Evolutionary conservation across 2,888 invertebrate species (phyloP), one percentile per base, ranked within the genome.

Genomic region (Dasysyrphus tricinctus): DNA sequence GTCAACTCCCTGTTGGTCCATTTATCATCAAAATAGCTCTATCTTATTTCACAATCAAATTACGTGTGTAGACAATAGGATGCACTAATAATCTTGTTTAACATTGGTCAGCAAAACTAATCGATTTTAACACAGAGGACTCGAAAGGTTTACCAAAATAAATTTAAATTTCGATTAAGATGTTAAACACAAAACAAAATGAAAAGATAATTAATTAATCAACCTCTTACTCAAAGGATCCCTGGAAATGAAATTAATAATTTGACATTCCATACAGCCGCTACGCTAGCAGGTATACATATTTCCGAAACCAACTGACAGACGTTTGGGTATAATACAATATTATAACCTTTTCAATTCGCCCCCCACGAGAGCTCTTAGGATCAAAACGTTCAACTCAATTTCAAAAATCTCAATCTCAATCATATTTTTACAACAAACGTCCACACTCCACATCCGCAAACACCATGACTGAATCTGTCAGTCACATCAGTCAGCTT

Each of bases 1-100:
- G 76, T 80, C 80, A 80, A 69, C 80, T 80, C 80, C 80, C 76
- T 44, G 80, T 59, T 80, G 84, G 47, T 61, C 69, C 76, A 85
- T 85, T 77, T 73, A 85, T 85, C 76, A 85, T 63, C 24, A 5
- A 6, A 76, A 72, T 54, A 47, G 65, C 12, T 63, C 34, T 34
- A 34, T 59, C 39, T 32, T 32, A 29, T 12, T 54, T 14, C 54
- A 56, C 16, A 34, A 34, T 34, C 42, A 29, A 34, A 47, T 19
- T 6, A 32, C 57, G 65, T 80, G 65, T 80, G 65, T 19, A 75
- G 76, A 81, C 70, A 80, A 72, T 42, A 54, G 57, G 57, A 42
- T 42, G 16, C 42, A 56, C 57, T 57, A 57, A 72, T 70, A 79
- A 75, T 70, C 69, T 73, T 63, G 44, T 24, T 42, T 44, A 65